phyloP scores from a whole-genome alignment of 1,140 invertebrate species.

The Zaprionus taronus region DNA sequence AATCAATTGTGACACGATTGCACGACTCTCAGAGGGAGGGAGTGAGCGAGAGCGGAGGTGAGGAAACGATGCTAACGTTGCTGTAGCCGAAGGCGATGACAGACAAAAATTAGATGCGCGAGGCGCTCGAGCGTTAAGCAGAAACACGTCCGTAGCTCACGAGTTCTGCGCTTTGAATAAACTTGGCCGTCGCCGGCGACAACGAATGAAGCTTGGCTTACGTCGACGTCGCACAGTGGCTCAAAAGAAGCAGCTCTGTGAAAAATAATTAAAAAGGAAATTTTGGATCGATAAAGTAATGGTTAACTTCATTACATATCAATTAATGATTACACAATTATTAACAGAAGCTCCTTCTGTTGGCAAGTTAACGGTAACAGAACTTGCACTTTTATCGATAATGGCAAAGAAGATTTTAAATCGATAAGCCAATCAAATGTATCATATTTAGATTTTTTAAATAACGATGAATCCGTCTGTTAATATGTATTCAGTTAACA shows the following conservation, averaged over 20 bases:
- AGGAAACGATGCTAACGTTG: slow-evolving; percentile 12
- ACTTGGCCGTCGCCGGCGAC: slow-evolving; percentile 57
- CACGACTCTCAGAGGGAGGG: slow-evolving; percentile 51
- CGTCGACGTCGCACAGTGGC: slow-evolving; percentile 28
- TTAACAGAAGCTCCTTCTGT: too few relatives aligned
- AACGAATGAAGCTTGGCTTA: slow-evolving; percentile 65
- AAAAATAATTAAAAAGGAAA: not conserved
- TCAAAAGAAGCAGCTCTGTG: slow-evolving; percentile 4
- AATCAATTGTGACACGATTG: slow-evolving; percentile 81
- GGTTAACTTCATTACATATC: too few relatives aligned
- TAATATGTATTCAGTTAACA: not conserved
- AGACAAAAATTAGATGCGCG: slow-evolving; percentile 48
- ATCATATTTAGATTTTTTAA: not conserved
- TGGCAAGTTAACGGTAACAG: not conserved
- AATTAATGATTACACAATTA: too few relatives aligned
- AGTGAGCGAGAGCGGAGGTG: slow-evolving; percentile 25
- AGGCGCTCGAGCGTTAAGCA: slow-evolving; percentile 65
- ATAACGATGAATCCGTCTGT: not conserved
- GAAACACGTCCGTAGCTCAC: slow-evolving; percentile 78
- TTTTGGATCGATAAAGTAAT: not conserved
- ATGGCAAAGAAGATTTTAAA: not conserved
- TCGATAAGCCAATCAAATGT: not conserved
- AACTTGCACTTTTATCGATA: not conserved
- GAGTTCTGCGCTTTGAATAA: slow-evolving; percentile 81
- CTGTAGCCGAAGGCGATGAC: slow-evolving; percentile 11